A percentile compares a stretch with the other conserved stretches of the same genome.
Evolutionary conservation across 2,888 invertebrate species (phyloP).

Genomic region (Proisotoma minuta): DNA sequence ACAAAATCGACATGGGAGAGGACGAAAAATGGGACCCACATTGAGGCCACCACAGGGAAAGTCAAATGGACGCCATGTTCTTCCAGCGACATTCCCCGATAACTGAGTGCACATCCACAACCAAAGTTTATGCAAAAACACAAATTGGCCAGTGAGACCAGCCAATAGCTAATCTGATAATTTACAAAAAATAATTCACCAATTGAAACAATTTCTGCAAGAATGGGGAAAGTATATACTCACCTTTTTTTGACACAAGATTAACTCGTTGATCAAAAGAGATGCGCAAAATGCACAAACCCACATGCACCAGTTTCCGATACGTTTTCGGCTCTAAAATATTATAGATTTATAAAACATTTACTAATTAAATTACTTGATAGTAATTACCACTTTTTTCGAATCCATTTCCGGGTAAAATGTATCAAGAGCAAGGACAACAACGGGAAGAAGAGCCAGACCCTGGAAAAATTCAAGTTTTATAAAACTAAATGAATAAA

Average conservation of each 20-base stretch:
- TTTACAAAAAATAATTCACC: too few species aligned
- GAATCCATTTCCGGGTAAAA: neutral
- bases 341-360: neutral
- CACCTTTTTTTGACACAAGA: slow-evolving; percentile 9
- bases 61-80: neutral
- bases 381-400: neutral
- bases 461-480: slow-evolving; percentile 9
- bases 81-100: neutral
- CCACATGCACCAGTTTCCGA: slow-evolving; percentile 11
- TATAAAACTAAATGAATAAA: neutral
- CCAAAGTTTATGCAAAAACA: slow-evolving; percentile 11
- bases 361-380: neutral
- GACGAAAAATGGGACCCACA: slow-evolving; percentile 10
- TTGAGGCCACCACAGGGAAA: neutral
- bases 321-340: slow-evolving; percentile 4
- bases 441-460: slow-evolving; percentile 5
- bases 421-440: neutral
- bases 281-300: slow-evolving; percentile 6
- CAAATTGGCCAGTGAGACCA: slow-evolving; percentile 1
- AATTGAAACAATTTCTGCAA: neutral
- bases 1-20: slow-evolving; percentile 7
- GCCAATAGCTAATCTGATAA: slow-evolving; percentile 1
- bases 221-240: neutral
- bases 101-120: neutral
- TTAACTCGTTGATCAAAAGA: slow-evolving; percentile 1